phyloP scores from a whole-genome alignment of 2,113 vertebrate genomes.

The Heptranchias perlo region DNA sequence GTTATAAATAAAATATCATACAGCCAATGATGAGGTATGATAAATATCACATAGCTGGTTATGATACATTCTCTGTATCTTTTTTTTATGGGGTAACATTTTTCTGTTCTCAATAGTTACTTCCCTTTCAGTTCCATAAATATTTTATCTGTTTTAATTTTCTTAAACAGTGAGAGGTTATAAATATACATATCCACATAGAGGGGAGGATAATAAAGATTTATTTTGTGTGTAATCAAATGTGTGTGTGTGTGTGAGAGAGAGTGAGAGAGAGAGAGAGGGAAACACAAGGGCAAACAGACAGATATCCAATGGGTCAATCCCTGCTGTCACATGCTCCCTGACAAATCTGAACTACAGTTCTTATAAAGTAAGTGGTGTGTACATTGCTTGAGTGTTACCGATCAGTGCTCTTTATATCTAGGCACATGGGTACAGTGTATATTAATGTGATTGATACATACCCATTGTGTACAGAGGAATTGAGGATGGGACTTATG shows the following conservation, averaged over 20 bases:
- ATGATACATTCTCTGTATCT: background rate
- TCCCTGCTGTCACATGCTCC: background rate
- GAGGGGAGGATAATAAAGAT: background rate
- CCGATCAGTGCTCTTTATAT: background rate
- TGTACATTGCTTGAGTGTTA: conserved; percentile 29
- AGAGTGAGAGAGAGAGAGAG: background rate
- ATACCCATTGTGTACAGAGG: conserved; percentile 37
- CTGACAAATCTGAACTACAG: background rate
- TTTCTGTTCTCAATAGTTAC: conserved; percentile 8
- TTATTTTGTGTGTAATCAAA: background rate
- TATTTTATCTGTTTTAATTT: background rate
- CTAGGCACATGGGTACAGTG: conserved; percentile 30
- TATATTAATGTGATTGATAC: conserved; percentile 34
- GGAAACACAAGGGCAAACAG: background rate
- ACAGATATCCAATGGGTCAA: background rate
- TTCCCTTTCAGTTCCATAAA: background rate
- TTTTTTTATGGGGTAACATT: background rate
- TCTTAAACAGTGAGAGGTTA: background rate
- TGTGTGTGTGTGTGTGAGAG: background rate
- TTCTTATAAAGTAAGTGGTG: background rate
- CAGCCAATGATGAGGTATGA: background rate
- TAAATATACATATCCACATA: background rate
- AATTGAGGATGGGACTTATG: conserved; percentile 34
- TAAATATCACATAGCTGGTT: background rate
- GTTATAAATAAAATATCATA: background rate